Percentiles rank a stretch among this genome's conserved stretches.
These are phyloP conservation scores for Lytechinus pictus DNA, from an alignment of 35 echinoderm and acorn worm species.

Conservation along the genomic window DNA sequence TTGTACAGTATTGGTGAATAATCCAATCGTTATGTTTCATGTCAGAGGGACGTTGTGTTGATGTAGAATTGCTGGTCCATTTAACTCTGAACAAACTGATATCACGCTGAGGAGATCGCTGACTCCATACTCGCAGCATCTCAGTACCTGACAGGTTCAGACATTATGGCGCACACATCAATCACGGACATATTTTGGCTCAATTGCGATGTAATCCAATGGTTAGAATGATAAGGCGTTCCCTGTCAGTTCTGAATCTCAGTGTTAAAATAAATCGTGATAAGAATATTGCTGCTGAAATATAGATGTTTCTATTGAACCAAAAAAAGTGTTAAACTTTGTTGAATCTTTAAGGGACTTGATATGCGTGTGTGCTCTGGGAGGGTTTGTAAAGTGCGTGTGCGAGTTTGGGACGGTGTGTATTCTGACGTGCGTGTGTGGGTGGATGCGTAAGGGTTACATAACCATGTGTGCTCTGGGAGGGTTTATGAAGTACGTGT, in stretches of 20 bases:
- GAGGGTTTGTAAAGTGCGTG: no score
- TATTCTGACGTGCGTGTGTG: no score
- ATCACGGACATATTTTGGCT: background rate
- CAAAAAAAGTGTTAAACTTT: no score
- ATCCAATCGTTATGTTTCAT: background rate
- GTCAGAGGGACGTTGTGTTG: background rate
- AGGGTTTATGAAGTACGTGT: no score
- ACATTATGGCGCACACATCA: background rate
- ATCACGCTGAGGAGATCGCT: background rate
- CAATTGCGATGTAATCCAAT: background rate
- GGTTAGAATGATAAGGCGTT: background rate
- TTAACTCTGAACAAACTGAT: slow-evolving; percentile 12
- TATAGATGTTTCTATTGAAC: no score
- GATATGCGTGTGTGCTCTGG: no score
- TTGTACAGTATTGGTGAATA: background rate
- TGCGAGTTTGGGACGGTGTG: no score
- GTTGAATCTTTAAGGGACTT: no score
- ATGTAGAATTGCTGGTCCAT: background rate
- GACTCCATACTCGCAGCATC: background rate
- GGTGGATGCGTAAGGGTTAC: no score
- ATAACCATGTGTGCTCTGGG: no score
- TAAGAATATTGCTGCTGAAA: no score
- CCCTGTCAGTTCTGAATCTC: background rate
- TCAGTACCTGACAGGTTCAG: background rate
- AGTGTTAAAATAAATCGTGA: no score